phyloP scores from a whole-genome alignment of 2,113 vertebrate species.

The Notiomystis cincta region DNA sequence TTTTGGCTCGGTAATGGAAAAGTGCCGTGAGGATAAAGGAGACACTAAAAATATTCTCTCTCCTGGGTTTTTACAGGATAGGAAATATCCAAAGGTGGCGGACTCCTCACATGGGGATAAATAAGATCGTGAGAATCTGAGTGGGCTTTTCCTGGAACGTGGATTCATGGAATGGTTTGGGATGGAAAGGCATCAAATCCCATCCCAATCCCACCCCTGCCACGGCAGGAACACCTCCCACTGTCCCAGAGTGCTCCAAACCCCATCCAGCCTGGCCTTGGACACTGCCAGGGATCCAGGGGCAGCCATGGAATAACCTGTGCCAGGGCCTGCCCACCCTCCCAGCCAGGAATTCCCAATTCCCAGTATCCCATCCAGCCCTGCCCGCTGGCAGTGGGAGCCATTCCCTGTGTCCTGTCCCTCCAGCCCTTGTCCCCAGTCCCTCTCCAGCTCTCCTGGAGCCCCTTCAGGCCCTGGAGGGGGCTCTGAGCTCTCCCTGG shows the following conservation, averaged over 20 bases:
- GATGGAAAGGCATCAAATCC: background rate
- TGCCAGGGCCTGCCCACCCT: background rate
- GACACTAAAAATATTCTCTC: background rate
- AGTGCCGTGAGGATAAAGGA: background rate
- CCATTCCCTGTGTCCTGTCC: background rate
- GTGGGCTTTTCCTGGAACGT: accelerated
- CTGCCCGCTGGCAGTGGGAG: background rate
- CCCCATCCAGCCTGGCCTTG: background rate
- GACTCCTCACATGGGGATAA: background rate
- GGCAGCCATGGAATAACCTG: background rate
- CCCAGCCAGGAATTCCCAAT: background rate
- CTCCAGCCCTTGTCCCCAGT: background rate
- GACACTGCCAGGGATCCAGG: background rate
- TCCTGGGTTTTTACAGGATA: background rate
- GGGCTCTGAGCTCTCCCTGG: background rate
- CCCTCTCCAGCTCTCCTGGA: background rate
- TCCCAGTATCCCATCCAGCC: accelerated
- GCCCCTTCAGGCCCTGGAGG: background rate
- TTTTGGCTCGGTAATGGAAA: background rate
- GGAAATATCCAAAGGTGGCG: background rate
- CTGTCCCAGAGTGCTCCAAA: background rate
- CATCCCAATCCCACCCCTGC: too few species aligned
- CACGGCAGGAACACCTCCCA: background rate
- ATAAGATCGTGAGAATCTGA: background rate
- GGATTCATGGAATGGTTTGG: background rate